These are phyloP conservation scores for Diachasma alloeum DNA, from an alignment of 1,140 invertebrate genomes.

Conservation along the genomic window DNA sequence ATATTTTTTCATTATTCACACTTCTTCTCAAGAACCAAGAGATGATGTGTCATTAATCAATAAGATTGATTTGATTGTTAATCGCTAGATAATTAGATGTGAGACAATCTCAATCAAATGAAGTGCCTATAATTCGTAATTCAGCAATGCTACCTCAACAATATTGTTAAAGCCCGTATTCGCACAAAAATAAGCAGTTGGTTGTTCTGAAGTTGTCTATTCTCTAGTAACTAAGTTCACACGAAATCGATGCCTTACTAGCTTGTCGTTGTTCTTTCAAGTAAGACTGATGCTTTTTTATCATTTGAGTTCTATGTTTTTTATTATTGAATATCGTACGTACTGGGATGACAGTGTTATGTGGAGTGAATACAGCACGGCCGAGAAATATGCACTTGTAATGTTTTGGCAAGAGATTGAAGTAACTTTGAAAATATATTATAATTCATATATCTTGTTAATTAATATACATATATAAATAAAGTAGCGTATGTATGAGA, in stretches of 20 bases:
- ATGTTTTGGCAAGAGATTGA: no score
- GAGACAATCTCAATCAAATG: background rate
- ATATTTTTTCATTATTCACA: background rate
- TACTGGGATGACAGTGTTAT: background rate
- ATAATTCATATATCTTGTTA: no score
- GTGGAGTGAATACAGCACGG: background rate
- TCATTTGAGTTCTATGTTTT: conserved; percentile 11
- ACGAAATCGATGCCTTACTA: conserved; percentile 23
- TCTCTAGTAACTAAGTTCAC: background rate
- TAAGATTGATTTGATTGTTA: background rate
- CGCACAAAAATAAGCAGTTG: background rate
- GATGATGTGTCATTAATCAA: background rate
- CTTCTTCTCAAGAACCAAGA: no score
- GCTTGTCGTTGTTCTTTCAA: conserved; percentile 24
- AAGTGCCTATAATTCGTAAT: background rate
- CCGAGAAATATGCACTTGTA: no score
- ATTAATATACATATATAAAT: no score
- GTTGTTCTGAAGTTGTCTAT: background rate
- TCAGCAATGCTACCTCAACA: background rate
- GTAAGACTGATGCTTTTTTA: conserved; percentile 30
- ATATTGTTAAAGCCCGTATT: background rate
- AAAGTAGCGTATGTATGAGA: no score
- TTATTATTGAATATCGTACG: background rate
- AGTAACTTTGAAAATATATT: no score
- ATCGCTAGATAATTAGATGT: background rate